Conservation (phyloP, 2,888 invertebrate genomes). For the Erannis defoliaria region DNA sequence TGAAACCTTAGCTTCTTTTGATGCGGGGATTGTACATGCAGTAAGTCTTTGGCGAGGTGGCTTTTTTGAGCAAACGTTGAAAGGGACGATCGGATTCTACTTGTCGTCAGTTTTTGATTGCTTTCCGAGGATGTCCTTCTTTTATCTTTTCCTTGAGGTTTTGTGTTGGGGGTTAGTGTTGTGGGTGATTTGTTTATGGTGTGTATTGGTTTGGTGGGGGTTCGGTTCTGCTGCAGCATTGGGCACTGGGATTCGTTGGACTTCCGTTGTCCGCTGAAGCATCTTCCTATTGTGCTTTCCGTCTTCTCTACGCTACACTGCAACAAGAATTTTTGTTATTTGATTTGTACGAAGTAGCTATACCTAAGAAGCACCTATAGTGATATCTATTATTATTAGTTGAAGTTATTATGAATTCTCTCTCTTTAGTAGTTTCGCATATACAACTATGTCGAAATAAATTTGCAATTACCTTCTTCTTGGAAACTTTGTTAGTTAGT, state of each 20-base stretch:
- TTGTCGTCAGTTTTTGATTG: conserved; percentile 71
- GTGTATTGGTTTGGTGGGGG: conserved; percentile 80
- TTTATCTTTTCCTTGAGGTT: conserved; percentile 67
- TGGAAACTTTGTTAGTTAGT: too few relatives aligned
- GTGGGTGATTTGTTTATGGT: conserved; percentile 76
- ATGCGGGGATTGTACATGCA: conserved; percentile 88
- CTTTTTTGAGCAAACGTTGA: conserved; percentile 83
- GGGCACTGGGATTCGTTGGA: conserved; percentile 93
- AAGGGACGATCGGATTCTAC: conserved; percentile 78
- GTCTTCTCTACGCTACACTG: conserved; percentile 90
- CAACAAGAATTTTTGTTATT: conserved; percentile 71
- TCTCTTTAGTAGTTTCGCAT: too few relatives aligned
- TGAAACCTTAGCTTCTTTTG: conserved; percentile 94
- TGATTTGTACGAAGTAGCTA: too few relatives aligned
- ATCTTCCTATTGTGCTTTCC: conserved; percentile 86
- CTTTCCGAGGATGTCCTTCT: conserved; percentile 75
- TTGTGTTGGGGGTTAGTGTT: conserved; percentile 77
- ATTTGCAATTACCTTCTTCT: too few relatives aligned
- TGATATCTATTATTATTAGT: too few relatives aligned
- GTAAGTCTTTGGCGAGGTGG: conserved; percentile 79
- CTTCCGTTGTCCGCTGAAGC: conserved; percentile 89
- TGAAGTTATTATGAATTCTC: too few relatives aligned
- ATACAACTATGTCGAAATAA: too few relatives aligned
- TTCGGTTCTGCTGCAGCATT: conserved; percentile 87
- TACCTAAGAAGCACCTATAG: too few relatives aligned